Percentiles rank a stretch among this genome's conserved stretches.
Evolutionary conservation across 2,797 vertebrate species (phyloP).

Genomic region (Oophaga sylvatica): DNA sequence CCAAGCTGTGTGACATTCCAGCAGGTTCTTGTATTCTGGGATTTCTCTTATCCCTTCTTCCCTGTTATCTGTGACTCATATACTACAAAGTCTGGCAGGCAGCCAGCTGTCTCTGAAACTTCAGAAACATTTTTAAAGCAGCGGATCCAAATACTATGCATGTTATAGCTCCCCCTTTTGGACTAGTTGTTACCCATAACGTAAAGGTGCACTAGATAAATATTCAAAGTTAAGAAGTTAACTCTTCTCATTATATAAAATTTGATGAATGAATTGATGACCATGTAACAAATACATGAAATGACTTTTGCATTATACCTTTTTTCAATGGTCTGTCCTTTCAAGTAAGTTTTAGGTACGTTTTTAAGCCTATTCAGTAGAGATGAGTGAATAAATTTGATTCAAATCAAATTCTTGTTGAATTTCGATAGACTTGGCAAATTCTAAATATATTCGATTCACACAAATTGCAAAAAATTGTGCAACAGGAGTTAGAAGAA

Average conservation of each 20-base stretch:
- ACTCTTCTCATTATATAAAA: neutral
- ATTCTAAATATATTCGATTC: too few relatives aligned
- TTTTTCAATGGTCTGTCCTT: too few relatives aligned
- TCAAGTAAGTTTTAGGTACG: too few relatives aligned
- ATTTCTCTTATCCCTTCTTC: slow-evolving; percentile 6
- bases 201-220: neutral
- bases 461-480: too few relatives aligned
- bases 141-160: neutral
- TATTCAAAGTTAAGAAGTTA: neutral
- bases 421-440: too few relatives aligned
- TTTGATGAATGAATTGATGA: too few relatives aligned
- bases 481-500: too few relatives aligned
- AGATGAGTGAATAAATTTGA: too few relatives aligned
- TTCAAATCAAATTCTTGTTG: too few relatives aligned
- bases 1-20: slow-evolving; percentile 7
- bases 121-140: slow-evolving; percentile 1
- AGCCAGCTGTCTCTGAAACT: slow-evolving; percentile 13
- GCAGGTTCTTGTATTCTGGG: neutral
- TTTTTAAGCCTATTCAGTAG: too few relatives aligned
- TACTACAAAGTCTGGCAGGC: neutral
- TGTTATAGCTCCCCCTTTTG: neutral
- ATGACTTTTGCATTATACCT: too few relatives aligned
- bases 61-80: slow-evolving; percentile 25
- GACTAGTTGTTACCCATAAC: neutral
- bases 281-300: too few relatives aligned